Conservation (phyloP, 2,113 vertebrate genomes). For the Holacanthus passer region DNA sequence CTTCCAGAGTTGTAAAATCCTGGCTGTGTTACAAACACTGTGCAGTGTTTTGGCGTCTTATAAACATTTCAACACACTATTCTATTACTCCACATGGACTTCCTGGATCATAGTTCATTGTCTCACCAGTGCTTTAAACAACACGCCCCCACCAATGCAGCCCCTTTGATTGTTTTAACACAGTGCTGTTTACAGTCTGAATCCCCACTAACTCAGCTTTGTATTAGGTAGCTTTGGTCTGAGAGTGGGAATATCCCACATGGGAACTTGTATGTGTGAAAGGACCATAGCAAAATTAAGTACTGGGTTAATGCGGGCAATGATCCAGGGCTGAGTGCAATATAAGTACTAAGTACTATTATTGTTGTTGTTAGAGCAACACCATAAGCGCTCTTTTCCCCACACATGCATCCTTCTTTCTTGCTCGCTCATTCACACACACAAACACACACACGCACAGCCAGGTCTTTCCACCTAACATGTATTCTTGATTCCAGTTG, state of each 20-base stretch:
- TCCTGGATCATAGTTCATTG: not conserved
- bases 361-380: not conserved
- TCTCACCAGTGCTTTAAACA: not conserved
- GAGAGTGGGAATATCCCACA: not conserved
- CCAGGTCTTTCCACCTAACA: no score
- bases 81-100: not conserved
- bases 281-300: not conserved
- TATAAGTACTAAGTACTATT: not conserved
- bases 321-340: not conserved
- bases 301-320: not conserved
- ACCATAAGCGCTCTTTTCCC: not conserved
- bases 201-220: not conserved
- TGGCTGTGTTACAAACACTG: no score
- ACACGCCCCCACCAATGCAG: not conserved
- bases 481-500: no score
- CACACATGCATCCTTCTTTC: not conserved
- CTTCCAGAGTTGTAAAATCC: no score
- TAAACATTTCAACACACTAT: not conserved
- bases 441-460: no score
- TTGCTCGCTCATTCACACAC: no score
- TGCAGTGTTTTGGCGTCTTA: not conserved
- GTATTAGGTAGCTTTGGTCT: not conserved
- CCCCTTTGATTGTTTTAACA: not conserved
- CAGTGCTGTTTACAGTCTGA: not conserved
- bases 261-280: not conserved